phyloP scores from a whole-genome alignment of 2,797 vertebrate genomes.

The Cirrhinus molitorella region DNA sequence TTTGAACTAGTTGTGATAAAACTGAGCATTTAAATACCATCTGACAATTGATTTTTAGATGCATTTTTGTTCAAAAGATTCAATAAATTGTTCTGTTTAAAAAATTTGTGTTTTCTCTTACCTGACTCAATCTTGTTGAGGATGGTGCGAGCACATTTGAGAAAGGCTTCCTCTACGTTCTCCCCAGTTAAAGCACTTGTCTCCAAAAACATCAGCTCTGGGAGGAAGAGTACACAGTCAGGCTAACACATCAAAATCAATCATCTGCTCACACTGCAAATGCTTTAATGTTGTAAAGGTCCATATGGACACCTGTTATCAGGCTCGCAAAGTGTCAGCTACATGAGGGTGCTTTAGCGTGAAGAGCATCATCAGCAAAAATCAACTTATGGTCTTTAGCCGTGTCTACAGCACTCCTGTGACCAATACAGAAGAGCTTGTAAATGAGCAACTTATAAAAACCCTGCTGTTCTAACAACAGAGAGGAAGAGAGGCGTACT shows the following conservation, averaged over 20 bases:
- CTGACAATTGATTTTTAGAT: neutral
- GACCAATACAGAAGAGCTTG: neutral
- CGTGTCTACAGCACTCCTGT: neutral
- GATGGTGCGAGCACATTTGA: slow-evolving; percentile 93
- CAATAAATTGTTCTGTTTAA: no score
- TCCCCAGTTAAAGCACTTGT: slow-evolving; percentile 93
- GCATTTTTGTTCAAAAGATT: neutral
- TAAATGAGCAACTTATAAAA: neutral
- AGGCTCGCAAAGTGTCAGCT: neutral
- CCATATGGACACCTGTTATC: neutral
- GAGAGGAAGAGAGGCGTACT: neutral
- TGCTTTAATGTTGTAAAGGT: neutral
- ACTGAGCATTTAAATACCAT: no score
- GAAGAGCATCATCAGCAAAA: neutral
- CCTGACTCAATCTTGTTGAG: slow-evolving; percentile 95
- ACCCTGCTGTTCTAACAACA: neutral
- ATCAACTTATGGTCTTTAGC: neutral
- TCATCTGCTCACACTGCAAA: neutral
- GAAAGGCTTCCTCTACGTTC: slow-evolving; percentile 93
- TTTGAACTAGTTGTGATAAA: no score
- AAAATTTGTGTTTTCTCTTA: slow-evolving; percentile 67
- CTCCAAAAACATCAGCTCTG: slow-evolving; percentile 94
- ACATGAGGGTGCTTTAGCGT: neutral
- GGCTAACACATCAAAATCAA: neutral
- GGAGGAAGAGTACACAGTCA: slow-evolving; percentile 2